Conservation (phyloP, 2,797 vertebrate genomes). For the Neostethus bicornis region DNA sequence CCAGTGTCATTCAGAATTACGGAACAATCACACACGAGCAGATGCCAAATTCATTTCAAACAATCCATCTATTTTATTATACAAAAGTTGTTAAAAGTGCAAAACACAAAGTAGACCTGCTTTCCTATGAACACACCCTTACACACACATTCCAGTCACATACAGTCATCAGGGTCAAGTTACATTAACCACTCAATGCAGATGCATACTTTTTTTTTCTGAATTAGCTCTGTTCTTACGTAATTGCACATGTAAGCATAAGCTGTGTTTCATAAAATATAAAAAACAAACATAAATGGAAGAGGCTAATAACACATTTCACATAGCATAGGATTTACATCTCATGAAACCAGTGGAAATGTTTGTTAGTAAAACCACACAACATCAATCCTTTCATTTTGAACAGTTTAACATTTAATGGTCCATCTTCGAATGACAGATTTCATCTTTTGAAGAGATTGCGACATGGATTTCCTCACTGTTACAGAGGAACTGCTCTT, state of each 20-base stretch:
- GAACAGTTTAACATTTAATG: conserved; percentile 10
- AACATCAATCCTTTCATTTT: conserved; percentile 10
- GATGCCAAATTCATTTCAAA: conserved; percentile 12
- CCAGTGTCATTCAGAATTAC: conserved; percentile 14
- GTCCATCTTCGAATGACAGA: conserved; percentile 8
- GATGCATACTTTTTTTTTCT: conserved; percentile 6
- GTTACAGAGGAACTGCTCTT: conserved; percentile 26
- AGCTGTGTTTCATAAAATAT: conserved; percentile 20
- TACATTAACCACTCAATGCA: conserved; percentile 8
- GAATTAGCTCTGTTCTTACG: conserved; percentile 13
- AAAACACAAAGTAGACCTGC: conserved; percentile 28
- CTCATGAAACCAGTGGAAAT: conserved; percentile 6
- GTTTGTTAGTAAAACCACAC: conserved; percentile 32
- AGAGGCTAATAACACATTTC: background rate
- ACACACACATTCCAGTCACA: conserved; percentile 15
- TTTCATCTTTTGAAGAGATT: conserved; percentile 17
- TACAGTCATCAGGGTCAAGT: conserved; percentile 29
- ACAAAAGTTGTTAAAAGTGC: conserved; percentile 46
- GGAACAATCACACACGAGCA: background rate
- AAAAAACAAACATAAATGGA: conserved; percentile 23
- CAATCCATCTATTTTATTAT: conserved; percentile 51
- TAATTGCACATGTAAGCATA: conserved; percentile 13
- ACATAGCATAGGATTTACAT: conserved; percentile 3
- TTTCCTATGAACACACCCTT: conserved; percentile 26
- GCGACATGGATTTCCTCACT: conserved; percentile 1